Conservation (phyloP, 1,140 invertebrate species). For the Drosophila auraria region DNA sequence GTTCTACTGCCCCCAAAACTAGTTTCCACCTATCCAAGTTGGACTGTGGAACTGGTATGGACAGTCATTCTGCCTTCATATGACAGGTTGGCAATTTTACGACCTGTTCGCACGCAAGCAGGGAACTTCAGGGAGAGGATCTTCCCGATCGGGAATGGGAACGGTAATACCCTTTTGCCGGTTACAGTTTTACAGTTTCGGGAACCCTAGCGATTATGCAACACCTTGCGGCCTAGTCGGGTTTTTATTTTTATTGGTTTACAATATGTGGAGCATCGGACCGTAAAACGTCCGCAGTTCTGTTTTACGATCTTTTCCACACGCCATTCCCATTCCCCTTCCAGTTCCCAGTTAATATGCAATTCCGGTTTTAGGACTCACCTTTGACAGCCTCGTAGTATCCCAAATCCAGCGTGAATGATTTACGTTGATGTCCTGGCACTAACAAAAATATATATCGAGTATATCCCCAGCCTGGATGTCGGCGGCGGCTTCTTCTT, state of each 20-base stretch:
- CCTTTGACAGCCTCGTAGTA: slow-evolving; percentile 85
- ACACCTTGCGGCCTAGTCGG: slow-evolving; percentile 25
- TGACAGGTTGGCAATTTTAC: slow-evolving; percentile 42
- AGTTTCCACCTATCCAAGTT: slow-evolving; percentile 7
- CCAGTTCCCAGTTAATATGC: neutral
- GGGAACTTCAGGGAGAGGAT: slow-evolving; percentile 12
- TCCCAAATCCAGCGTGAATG: slow-evolving; percentile 85
- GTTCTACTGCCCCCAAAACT: neutral
- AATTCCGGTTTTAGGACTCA: slow-evolving; percentile 48
- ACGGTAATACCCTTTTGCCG: slow-evolving; percentile 18
- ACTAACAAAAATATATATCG: slow-evolving; percentile 45
- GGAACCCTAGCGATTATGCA: slow-evolving; percentile 33
- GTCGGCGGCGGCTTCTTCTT: slow-evolving; percentile 30
- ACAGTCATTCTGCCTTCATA: slow-evolving; percentile 8
- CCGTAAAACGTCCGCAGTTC: slow-evolving; percentile 36
- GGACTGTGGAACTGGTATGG: slow-evolving; percentile 22
- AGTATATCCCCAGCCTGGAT: slow-evolving; percentile 39
- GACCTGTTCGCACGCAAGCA: slow-evolving; percentile 37
- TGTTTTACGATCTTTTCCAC: slow-evolving; percentile 22
- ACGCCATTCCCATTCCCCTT: neutral
- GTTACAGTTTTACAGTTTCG: slow-evolving; percentile 25
- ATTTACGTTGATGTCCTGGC: slow-evolving; percentile 74
- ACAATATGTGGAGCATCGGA: slow-evolving; percentile 43
- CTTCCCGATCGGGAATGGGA: slow-evolving; percentile 18
- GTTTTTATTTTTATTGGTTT: slow-evolving; percentile 41